phyloP scores from a whole-genome alignment of 2,797 vertebrate species.

The Channallabes apus region DNA sequence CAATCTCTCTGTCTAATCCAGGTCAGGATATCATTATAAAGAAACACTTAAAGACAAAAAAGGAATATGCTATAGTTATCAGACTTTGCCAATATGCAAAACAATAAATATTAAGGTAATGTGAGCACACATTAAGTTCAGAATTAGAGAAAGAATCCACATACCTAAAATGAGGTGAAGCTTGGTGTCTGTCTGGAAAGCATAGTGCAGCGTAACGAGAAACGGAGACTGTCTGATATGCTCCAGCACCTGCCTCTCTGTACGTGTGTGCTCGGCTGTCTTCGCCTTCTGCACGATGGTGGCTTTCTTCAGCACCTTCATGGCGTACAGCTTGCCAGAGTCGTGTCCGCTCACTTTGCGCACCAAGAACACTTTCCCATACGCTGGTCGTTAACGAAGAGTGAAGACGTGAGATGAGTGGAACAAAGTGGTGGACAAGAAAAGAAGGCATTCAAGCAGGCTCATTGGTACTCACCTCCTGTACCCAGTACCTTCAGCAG shows the following conservation, averaged over 20 bases:
- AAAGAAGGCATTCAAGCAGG: neutral
- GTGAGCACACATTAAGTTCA: neutral
- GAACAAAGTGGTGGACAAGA: neutral
- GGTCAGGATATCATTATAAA: neutral
- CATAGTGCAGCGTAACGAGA: constrained; percentile 94
- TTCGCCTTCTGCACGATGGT: constrained; percentile 98
- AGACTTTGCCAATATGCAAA: neutral
- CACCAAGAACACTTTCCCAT: constrained; percentile 96
- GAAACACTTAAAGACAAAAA: neutral
- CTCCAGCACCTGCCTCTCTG: constrained; percentile 93
- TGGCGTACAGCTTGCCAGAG: constrained; percentile 91
- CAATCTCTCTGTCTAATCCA: neutral
- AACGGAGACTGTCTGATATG: constrained; percentile 95
- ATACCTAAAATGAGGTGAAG: constrained; percentile 97
- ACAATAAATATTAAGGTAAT: neutral
- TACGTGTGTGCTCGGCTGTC: constrained; percentile 93
- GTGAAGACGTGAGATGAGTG: neutral
- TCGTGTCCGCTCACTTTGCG: constrained; percentile 96
- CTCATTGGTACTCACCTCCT: constrained; percentile 83
- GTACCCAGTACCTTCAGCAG: constrained; percentile 96
- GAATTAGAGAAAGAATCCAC: constrained; percentile 18
- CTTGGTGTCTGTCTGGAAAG: constrained; percentile 97
- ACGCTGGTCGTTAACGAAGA: constrained; percentile 73
- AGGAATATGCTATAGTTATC: neutral
- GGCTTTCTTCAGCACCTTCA: constrained; percentile 99